phyloP scores from a whole-genome alignment of 2,888 invertebrate species.

The Drosophila merina region DNA sequence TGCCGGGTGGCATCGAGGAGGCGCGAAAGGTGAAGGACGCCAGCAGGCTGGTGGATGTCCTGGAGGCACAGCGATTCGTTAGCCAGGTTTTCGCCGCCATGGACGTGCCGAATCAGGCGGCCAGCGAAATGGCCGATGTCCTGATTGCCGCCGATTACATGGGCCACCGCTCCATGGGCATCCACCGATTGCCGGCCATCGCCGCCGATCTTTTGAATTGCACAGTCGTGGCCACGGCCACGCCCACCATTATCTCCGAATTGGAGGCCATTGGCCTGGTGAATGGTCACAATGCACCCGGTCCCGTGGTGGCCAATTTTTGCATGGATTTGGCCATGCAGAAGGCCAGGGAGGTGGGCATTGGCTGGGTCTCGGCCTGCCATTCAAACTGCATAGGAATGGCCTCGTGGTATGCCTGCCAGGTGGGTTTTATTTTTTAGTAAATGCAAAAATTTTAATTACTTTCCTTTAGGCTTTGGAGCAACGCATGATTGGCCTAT shows the following conservation, averaged over 20 bases:
- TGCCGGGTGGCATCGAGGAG: not conserved
- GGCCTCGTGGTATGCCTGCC: conserved; percentile 54
- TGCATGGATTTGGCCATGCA: conserved; percentile 59
- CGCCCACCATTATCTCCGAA: conserved; percentile 39
- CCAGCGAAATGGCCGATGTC: conserved; percentile 56
- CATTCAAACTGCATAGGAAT: conserved; percentile 56
- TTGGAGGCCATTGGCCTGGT: conserved; percentile 45
- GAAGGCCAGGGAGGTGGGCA: conserved; percentile 43
- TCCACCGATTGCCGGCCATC: conserved; percentile 51
- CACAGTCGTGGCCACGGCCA: conserved; percentile 24
- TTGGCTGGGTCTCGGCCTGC: conserved; percentile 52
- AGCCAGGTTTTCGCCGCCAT: conserved; percentile 51
- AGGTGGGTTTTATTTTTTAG: not conserved
- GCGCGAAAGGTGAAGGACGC: not conserved
- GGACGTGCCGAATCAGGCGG: conserved; percentile 47
- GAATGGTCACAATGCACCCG: conserved; percentile 55
- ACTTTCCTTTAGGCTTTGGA: conserved; percentile 33
- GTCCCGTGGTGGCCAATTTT: conserved; percentile 53
- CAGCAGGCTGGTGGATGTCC: conserved; percentile 35
- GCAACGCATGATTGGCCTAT: conserved; percentile 56
- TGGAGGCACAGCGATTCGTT: conserved; percentile 54
- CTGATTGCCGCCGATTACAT: conserved; percentile 57
- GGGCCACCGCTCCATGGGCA: conserved; percentile 51
- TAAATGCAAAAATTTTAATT: not conserved
- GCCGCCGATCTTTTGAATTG: conserved; percentile 48